Evolutionary conservation across 1,140 invertebrate genomes (phyloP), one percentile per base, ranked within the genome.

Genomic region (Drosophila lacertosa): DNA sequence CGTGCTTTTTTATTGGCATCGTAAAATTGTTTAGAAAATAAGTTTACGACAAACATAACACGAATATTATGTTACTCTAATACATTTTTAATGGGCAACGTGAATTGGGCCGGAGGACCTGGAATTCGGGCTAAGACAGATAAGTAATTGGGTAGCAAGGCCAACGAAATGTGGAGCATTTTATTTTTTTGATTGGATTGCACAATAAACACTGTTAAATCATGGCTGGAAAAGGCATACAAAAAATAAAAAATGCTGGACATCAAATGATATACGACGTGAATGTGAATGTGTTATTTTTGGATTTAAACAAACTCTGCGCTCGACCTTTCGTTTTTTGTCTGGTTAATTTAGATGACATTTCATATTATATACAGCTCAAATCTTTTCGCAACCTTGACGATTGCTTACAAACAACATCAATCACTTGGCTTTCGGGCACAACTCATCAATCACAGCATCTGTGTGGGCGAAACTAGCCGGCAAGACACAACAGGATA

Each of bases 41-140:
- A 35, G 62, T 84, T 84, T 75, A 83, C 69, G 74, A 35, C 39
- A 67, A 10, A 58, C 60, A 83, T 73, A 64, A 64, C 55, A 16
- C 42, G 26, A 65, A 68, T 45, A 79, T 70, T 77, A 68, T 81
- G 74, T 48, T 51, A 45, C 48, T 62, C 45, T 40, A 68, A 83
- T 83, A 82, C 65, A 83, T 71, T 75, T 84, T 84, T 72, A 83
- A 83, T 83, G 73, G 40, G 26, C 16, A 24, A 42, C 18, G 11
- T 15, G 11, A 6, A 18, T 13, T 24, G 57, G 39, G 9, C 40
- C 7, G 40, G 22, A n/a, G n/a, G n/a, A n/a, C n/a, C n/a, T n/a
- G 24, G 55, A 39, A 45, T 42, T 32, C 6, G 26, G 39, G n/a
- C 32, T 24, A 22, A 35, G 37, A 40, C 33, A 44, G 54, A 37